Evolutionary conservation across 2,888 invertebrate genomes (phyloP).

Genomic region (Callimorpha dominula): DNA sequence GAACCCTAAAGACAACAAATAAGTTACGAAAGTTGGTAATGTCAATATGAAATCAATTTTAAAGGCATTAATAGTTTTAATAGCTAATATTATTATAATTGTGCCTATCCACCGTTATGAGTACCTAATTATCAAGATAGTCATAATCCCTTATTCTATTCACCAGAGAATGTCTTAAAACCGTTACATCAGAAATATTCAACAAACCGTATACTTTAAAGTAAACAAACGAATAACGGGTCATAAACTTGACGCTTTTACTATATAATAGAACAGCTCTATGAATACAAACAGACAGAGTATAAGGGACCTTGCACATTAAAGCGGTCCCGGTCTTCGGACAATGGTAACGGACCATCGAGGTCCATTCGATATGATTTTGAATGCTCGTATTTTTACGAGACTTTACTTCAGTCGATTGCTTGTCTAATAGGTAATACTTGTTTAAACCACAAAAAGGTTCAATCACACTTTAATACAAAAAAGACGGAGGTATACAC

Average conservation of each 20-base stretch:
- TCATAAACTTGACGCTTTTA: conserved; percentile 34
- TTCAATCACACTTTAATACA: neutral
- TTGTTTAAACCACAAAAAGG: neutral
- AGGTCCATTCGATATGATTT: neutral
- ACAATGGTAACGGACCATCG: neutral
- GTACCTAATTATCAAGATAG: too few species aligned
- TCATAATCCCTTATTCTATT: conserved; percentile 15
- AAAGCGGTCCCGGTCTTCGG: neutral
- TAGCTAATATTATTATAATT: neutral
- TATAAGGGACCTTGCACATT: conserved; percentile 18
- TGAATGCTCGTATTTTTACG: neutral
- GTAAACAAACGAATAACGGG: conserved; percentile 41
- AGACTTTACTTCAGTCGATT: neutral
- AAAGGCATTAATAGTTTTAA: neutral
- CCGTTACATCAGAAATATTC: conserved; percentile 39
- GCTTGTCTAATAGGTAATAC: neutral
- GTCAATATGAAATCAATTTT: neutral
- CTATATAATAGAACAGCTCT: conserved; percentile 31
- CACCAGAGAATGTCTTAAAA: conserved; percentile 35
- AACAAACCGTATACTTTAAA: conserved; percentile 42
- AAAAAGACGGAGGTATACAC: neutral
- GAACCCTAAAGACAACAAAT: neutral
- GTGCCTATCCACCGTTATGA: neutral
- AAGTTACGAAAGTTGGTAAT: neutral
- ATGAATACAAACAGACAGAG: conserved; percentile 37